Conservation (phyloP, 1,140 invertebrate genomes). For the Drosophila melanica region DNA sequence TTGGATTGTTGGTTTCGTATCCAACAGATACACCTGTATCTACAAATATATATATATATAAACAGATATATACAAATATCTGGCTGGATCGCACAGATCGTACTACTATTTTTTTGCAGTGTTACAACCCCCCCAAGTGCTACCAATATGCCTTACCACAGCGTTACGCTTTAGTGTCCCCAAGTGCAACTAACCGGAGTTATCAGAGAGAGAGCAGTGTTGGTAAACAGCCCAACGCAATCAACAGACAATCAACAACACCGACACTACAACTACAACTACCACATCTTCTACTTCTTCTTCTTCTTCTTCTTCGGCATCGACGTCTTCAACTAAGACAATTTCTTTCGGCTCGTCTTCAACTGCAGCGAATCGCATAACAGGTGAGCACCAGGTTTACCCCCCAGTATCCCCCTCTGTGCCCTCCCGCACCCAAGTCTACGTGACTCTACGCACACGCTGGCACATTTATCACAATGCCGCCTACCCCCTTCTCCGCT, state of each 20-base stretch:
- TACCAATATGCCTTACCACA: conserved; percentile 77
- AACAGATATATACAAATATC: conserved; percentile 13
- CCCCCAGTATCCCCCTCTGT: no score
- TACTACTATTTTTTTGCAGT: conserved; percentile 69
- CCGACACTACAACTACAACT: conserved; percentile 1
- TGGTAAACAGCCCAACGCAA: conserved; percentile 30
- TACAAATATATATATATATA: conserved; percentile 1
- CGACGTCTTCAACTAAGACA: neutral
- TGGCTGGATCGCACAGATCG: conserved; percentile 32
- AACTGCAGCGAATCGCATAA: conserved; percentile 20
- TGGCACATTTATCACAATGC: conserved; percentile 35
- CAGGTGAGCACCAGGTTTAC: conserved; percentile 24
- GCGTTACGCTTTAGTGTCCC: conserved; percentile 76
- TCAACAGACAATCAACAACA: conserved; percentile 42
- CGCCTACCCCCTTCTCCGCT: neutral
- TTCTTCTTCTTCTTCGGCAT: neutral
- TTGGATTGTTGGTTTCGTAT: conserved; percentile 14
- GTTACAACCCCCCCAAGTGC: conserved; percentile 52
- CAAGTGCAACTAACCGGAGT: conserved; percentile 57
- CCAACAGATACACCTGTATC: conserved; percentile 9
- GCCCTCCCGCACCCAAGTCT: neutral
- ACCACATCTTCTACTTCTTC: neutral
- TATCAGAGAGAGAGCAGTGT: conserved; percentile 14
- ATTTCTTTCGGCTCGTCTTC: conserved; percentile 24
- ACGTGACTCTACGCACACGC: conserved; percentile 45